Percentiles rank a stretch among this genome's conserved stretches.
These are phyloP conservation scores for Puntigrus tetrazona DNA, from an alignment of 2,113 vertebrate species.

Conservation along the genomic window DNA sequence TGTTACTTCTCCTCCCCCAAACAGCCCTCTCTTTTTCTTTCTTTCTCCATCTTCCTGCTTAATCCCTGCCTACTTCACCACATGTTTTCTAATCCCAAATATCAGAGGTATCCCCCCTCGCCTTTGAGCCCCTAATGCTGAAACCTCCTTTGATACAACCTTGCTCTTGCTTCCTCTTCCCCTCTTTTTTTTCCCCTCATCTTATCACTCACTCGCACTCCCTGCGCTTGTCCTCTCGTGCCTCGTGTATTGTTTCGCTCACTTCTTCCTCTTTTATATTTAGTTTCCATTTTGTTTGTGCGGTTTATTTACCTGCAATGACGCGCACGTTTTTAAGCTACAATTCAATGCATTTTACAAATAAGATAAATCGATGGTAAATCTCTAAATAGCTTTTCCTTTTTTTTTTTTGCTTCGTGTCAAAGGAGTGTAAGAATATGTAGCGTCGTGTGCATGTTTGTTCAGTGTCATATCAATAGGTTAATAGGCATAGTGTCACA, in stretches of 20 bases:
- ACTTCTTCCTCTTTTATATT: background rate
- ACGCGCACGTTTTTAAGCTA: background rate
- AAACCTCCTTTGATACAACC: constrained; percentile 59
- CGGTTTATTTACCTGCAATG: background rate
- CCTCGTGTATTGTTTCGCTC: background rate
- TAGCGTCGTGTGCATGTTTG: background rate
- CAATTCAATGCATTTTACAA: background rate
- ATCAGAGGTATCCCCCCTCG: constrained; percentile 66
- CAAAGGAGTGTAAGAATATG: background rate
- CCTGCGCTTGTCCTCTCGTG: constrained; percentile 34
- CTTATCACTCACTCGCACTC: constrained; percentile 47
- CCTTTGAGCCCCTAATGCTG: constrained; percentile 64
- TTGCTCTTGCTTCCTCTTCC: constrained; percentile 33
- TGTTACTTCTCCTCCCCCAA: constrained; percentile 59
- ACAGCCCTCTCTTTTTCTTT: constrained; percentile 63
- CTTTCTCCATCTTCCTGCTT: constrained; percentile 63
- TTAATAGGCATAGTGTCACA: constrained; percentile 78
- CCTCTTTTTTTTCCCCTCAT: constrained; percentile 38
- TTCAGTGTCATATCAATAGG: constrained; percentile 78
- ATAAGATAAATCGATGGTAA: background rate
- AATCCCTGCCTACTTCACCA: constrained; percentile 73
- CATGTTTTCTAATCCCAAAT: constrained; percentile 77
- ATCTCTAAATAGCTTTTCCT: background rate
- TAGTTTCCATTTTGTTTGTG: constrained; percentile 23
- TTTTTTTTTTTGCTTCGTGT: background rate